phyloP scores from a whole-genome alignment of 2,888 invertebrate genomes.

The Athalia rosae region DNA sequence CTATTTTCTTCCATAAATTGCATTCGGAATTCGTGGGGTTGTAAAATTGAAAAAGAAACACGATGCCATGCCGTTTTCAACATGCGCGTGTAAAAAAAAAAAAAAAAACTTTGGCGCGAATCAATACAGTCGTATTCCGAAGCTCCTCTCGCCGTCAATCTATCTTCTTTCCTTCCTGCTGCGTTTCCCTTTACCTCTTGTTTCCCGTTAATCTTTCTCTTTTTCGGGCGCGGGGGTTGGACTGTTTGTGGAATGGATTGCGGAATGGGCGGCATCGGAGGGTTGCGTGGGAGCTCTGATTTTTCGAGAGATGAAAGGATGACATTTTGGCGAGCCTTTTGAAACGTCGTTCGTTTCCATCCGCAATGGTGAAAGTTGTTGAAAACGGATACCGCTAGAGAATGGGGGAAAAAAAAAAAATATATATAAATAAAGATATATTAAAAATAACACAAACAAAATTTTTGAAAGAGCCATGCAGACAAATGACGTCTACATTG shows the following conservation, averaged over 20 bases:
- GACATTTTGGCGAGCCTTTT: constrained; percentile 39
- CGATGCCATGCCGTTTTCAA: constrained; percentile 21
- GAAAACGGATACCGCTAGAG: background rate
- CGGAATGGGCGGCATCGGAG: background rate
- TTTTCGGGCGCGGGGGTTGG: background rate
- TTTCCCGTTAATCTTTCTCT: constrained; percentile 7
- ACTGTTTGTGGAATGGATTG: background rate
- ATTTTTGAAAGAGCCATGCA: constrained; percentile 26
- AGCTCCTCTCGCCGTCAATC: constrained; percentile 30
- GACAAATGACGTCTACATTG: constrained; percentile 35
- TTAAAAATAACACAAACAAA: constrained; percentile 16
- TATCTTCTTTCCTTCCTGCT: constrained; percentile 11
- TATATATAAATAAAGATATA: background rate
- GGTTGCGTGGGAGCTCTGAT: constrained; percentile 20
- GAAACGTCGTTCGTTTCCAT: constrained; percentile 33
- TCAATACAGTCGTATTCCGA: constrained; percentile 40
- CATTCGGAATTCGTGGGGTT: background rate
- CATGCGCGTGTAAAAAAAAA: constrained; percentile 28
- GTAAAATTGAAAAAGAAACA: background rate
- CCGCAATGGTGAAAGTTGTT: constrained; percentile 7
- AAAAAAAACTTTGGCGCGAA: constrained; percentile 35
- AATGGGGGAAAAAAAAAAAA: background rate
- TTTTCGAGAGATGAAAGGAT: constrained; percentile 41
- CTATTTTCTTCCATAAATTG: too few relatives aligned
- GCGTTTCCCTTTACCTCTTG: background rate